Evolutionary conservation across 2,113 vertebrate species (phyloP), one percentile per base, ranked within the genome.

Genomic region (Leucopternis melanops): DNA sequence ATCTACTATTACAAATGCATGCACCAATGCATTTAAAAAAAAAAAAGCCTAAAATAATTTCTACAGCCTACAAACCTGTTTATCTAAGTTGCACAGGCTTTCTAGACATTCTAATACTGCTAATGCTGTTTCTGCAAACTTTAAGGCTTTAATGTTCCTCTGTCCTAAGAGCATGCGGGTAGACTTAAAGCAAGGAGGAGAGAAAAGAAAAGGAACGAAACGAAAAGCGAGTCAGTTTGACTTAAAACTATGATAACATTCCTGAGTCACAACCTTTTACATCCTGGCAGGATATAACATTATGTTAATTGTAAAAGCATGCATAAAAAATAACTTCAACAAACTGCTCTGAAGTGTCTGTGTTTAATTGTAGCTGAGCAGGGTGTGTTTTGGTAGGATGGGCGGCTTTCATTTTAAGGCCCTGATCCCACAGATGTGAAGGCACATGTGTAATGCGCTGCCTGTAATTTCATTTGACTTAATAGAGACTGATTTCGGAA

Each of bases 261-360:
- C 87, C 80, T 94, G 89, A 96, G 90, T 94, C 91, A 81, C 58
- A 79, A 72, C 71, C 81, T 92, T 84, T 57, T 57, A n/a, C 3
- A 1, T 78, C 59, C 90, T 95, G 91, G 70, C 72, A 90, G 88
- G 82, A 82, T 90, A 58, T 91, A 87, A 77, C 69, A 81, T 88
- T 86, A 85, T 90, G 75, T 59, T 96, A 94, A 95, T 97, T 92
- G 86, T 83, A 93, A 74, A 97, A 96, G 94, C 91, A 96, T 90
- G 95, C 95, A 93, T 96, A 65, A 42, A 75, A 77, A 80, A 36
- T 52, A 49, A 81, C 93, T 85, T 31, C 6, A 73, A 88, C 4
- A 0, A 94, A 20, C 49, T 57, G 81, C 92, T 97, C 92, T 81
- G 71, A 78, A 88, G 88, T 87, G 88, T 67, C 94, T 94, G 92